Evolutionary conservation across 2,888 invertebrate genomes (phyloP), one percentile per base, ranked within the genome.

Genomic region (Dugesia japonica): DNA sequence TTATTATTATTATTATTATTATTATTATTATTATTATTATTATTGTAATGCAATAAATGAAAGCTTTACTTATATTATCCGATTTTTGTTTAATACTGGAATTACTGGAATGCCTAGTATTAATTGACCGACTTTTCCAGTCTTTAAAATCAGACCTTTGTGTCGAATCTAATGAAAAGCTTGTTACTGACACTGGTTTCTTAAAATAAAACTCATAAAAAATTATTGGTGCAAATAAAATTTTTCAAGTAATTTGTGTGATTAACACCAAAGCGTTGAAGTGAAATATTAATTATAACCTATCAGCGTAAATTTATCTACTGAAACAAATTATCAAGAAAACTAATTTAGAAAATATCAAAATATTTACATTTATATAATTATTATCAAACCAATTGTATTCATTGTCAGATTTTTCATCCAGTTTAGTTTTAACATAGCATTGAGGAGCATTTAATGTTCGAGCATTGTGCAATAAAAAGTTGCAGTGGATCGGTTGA

Each of bases 391-490:
- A 56, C 56, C 56, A 56, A 9, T 7, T n/a, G 17, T n/a, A 9
- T 13, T 56, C 56, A 56, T 56, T 1, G 4, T 20, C 56, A 23
- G 4, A 1, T 56, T 56, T 56, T n/a, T n/a, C n/a, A 56, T 56
- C 56, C 23, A 56, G 17, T 56, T 56, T 56, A 9, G 56, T 81
- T 33, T 78, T 76, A 0, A 83, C 83, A 78, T 81, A 80, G 79
- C 83, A 83, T 20, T 83, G 80, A 17, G 83, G 83, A 72, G 82
- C 83, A 79, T 82, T 82, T 42, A 83, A 78, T 4, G 81, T 78
- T 26, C 80, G 77, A 0, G 82, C 83, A 80, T 83, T 82, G 38
- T 82, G 80, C n/a, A 82, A 77, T 4, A 83, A 79, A 72, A 73
- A 71, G 0, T 72, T 0, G 7, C 72, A 71, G 27, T 76, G 28